A percentile compares a stretch with the other conserved stretches of the same genome.
These are phyloP conservation scores for Datnioides undecimradiatus DNA, from an alignment of 2,113 vertebrate genomes.

Conservation along the genomic window DNA sequence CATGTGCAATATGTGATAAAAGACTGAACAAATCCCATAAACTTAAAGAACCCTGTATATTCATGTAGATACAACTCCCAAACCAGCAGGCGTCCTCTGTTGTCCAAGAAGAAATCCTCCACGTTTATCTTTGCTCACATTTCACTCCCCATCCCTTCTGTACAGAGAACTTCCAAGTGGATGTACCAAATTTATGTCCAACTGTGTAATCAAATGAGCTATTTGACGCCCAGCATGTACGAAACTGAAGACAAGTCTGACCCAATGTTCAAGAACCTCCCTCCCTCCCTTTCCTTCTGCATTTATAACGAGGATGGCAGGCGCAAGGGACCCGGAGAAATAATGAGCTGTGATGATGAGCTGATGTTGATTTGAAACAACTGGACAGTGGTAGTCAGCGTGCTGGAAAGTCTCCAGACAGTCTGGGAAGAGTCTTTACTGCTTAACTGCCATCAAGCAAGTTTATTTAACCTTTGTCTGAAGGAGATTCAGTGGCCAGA, in stretches of 20 bases:
- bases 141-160: background rate
- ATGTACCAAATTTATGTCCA: slow-evolving; percentile 2
- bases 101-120: background rate
- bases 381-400: background rate
- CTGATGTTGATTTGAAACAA: slow-evolving; percentile 14
- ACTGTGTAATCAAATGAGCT: slow-evolving; percentile 43
- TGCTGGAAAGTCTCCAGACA: slow-evolving; percentile 9
- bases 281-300: background rate
- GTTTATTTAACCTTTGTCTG: background rate
- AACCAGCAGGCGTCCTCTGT: background rate
- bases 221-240: slow-evolving; percentile 7
- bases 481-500: slow-evolving; percentile 1
- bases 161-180: background rate
- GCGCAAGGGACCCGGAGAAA: background rate
- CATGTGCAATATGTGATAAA: no score
- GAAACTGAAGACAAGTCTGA: background rate
- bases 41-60: background rate
- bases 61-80: background rate
- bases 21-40: background rate
- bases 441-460: background rate
- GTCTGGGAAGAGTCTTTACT: slow-evolving; percentile 1
- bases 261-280: slow-evolving; percentile 4
- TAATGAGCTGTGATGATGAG: slow-evolving; percentile 26
- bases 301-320: background rate
- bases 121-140: background rate